phyloP scores from a whole-genome alignment of 2,113 vertebrate species.

The Epinephelus lanceolatus region DNA sequence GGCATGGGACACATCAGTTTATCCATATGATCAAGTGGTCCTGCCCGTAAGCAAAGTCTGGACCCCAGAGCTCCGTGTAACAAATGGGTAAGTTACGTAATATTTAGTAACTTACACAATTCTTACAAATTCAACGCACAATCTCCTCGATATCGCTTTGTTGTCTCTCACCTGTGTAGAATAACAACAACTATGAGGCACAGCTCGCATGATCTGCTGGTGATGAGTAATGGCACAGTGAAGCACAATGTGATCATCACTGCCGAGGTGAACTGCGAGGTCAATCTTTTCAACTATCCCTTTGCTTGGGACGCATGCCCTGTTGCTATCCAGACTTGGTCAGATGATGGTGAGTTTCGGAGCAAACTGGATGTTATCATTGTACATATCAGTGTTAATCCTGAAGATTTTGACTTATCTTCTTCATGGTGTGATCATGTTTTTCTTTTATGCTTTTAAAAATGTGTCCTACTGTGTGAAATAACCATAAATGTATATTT shows the following conservation, averaged over 20 bases:
- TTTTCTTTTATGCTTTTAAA: not conserved
- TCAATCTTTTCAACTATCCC: slow-evolving; percentile 84
- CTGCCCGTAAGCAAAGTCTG: slow-evolving; percentile 79
- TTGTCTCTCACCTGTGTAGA: slow-evolving; percentile 50
- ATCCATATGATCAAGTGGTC: slow-evolving; percentile 56
- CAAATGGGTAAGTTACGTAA: slow-evolving; percentile 71
- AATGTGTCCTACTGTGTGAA: not conserved
- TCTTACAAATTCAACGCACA: too few relatives aligned
- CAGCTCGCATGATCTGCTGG: slow-evolving; percentile 68
- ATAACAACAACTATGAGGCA: slow-evolving; percentile 51
- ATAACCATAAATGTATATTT: not conserved
- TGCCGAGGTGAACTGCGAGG: slow-evolving; percentile 75
- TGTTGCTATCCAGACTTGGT: slow-evolving; percentile 76
- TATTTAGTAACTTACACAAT: too few relatives aligned
- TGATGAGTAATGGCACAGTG: slow-evolving; percentile 69
- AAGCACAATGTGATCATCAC: slow-evolving; percentile 58
- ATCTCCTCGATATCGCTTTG: not conserved
- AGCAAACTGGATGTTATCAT: not conserved
- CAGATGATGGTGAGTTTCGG: slow-evolving; percentile 26
- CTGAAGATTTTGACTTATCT: too few relatives aligned
- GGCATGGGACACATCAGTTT: slow-evolving; percentile 69
- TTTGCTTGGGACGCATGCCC: slow-evolving; percentile 77
- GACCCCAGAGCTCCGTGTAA: slow-evolving; percentile 78
- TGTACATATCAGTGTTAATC: not conserved
- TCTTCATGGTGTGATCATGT: too few relatives aligned